Evolutionary conservation across 2,797 vertebrate genomes (phyloP).

Genomic region (Odontamblyopus lacepedii): DNA sequence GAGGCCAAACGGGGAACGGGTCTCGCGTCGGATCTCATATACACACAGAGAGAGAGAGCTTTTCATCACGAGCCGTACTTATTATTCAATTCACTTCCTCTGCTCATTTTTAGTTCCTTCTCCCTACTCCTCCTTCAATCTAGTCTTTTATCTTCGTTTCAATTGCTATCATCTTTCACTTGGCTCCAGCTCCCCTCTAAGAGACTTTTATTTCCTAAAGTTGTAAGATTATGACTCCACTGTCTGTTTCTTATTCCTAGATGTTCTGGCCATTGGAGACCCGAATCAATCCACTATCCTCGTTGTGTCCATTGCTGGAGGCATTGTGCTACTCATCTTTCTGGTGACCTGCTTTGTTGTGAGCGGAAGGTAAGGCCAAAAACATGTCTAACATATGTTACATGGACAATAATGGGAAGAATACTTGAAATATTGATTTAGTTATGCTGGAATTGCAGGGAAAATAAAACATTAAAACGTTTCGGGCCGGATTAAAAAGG

Average conservation of each 20-base stretch:
- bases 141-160: constrained; percentile 58
- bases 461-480: no score
- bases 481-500: no score
- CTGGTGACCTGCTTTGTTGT: constrained; percentile 85
- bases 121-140: constrained; percentile 41
- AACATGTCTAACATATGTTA: not conserved
- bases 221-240: constrained; percentile 31
- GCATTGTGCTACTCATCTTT: constrained; percentile 82
- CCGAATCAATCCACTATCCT: constrained; percentile 85
- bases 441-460: no score
- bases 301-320: constrained; percentile 81
- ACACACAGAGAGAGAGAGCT: constrained; percentile 46
- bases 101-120: constrained; percentile 42
- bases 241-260: constrained; percentile 48
- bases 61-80: constrained; percentile 69
- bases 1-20: constrained; percentile 55
- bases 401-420: not conserved
- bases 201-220: constrained; percentile 26
- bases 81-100: constrained; percentile 57
- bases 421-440: no score
- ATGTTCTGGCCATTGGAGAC: constrained; percentile 83
- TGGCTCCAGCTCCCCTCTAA: constrained; percentile 17
- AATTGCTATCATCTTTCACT: constrained; percentile 54
- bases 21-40: constrained; percentile 60
- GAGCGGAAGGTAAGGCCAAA: constrained; percentile 78